Evolutionary conservation across 2,888 invertebrate genomes (phyloP).

Genomic region (Anoncus sp.): DNA sequence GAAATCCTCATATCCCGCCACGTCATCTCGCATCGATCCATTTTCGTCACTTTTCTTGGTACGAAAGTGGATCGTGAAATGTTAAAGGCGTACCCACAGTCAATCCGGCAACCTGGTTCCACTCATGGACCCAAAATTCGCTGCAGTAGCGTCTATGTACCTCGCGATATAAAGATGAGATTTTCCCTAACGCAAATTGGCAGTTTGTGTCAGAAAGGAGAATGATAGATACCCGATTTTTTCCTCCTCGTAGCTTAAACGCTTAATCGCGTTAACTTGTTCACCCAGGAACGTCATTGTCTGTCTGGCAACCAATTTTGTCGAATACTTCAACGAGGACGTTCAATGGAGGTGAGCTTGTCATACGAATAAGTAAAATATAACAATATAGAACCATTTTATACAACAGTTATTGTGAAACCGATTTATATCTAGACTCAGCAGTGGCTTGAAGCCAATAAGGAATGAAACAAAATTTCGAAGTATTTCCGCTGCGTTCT

Average conservation of each 20-base stretch:
- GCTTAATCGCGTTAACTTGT: slow-evolving; percentile 22
- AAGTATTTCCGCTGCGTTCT: too few species aligned
- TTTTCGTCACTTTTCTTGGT: slow-evolving; percentile 9
- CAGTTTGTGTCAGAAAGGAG: slow-evolving; percentile 14
- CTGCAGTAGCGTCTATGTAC: slow-evolving; percentile 7
- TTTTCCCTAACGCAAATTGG: slow-evolving; percentile 21
- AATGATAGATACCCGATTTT: background rate
- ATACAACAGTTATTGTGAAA: too few species aligned
- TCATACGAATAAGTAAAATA: background rate
- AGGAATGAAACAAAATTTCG: too few species aligned
- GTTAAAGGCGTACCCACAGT: slow-evolving; percentile 27
- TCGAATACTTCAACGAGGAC: background rate
- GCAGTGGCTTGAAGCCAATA: too few species aligned
- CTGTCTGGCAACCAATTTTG: slow-evolving; percentile 23
- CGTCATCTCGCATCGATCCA: slow-evolving; percentile 36
- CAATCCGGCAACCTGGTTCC: background rate
- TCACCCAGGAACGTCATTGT: background rate
- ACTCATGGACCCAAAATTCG: slow-evolving; percentile 2
- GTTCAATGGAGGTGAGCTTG: background rate
- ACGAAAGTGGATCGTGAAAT: slow-evolving; percentile 19
- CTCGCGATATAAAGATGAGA: slow-evolving; percentile 1
- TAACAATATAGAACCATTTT: background rate
- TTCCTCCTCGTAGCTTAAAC: slow-evolving; percentile 14
- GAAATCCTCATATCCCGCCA: slow-evolving; percentile 33
- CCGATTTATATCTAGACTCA: too few species aligned